A percentile compares a stretch with the other conserved stretches of the same genome.
Conservation (phyloP, 2,888 invertebrate genomes). For the Scaptomyza caliginosa region DNA sequence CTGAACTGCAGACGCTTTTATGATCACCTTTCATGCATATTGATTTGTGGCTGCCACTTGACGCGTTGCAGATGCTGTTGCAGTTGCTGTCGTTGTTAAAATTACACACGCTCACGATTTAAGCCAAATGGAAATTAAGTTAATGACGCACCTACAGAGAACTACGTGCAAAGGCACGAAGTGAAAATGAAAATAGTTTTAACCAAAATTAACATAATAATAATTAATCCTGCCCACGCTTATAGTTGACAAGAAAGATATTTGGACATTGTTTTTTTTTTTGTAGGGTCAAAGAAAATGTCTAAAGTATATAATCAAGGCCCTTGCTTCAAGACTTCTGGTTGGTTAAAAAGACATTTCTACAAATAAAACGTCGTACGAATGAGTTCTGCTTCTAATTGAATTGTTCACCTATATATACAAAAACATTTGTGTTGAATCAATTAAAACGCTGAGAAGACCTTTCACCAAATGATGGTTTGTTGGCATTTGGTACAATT, state of each 20-base stretch:
- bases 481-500: slow-evolving; percentile 5
- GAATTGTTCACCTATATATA: background rate
- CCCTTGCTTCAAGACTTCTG: no score
- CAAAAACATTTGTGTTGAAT: background rate
- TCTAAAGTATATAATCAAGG: no score
- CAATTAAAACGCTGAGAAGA: background rate
- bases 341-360: no score
- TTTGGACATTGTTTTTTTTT: no score
- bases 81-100: background rate
- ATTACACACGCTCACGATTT: slow-evolving; percentile 20
- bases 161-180: slow-evolving; percentile 21
- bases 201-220: slow-evolving; percentile 17
- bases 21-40: slow-evolving; percentile 29
- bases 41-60: slow-evolving; percentile 44
- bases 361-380: no score
- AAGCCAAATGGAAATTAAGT: slow-evolving; percentile 39
- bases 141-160: slow-evolving; percentile 41
- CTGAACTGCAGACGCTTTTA: slow-evolving; percentile 40
- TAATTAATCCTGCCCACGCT: slow-evolving; percentile 20
- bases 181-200: slow-evolving; percentile 36
- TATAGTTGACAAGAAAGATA: background rate
- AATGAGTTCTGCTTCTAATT: no score
- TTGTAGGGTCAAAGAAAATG: no score
- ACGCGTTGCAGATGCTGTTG: slow-evolving; percentile 28
- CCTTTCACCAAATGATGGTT: slow-evolving; percentile 7